Evolutionary conservation across 1,140 invertebrate genomes (phyloP), one percentile per base, ranked within the genome.

Genomic region (Caenorhabditis remanei): DNA sequence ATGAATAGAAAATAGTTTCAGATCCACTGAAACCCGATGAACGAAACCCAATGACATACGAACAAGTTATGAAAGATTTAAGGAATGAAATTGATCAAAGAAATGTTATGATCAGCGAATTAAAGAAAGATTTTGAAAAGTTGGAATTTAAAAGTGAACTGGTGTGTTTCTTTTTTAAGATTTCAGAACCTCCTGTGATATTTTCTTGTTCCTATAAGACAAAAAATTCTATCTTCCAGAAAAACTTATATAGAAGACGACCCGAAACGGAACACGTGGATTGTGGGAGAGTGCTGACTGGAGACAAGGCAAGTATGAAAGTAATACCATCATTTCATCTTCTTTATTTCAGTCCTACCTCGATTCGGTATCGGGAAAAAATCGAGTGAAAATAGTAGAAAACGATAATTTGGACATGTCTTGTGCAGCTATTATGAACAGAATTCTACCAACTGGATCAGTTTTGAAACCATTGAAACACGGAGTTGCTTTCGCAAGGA

Each of bases 401-500:
- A 79, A 79, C 14, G n/a, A 79, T 6, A 5, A 79, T 24, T 24
- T 79, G 46, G 14, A 79, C 24, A 79, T 79, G 43, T 50, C 71
- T 19, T 79, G 71, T 50, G 13, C 71, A 50, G 71, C 71, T 4
- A 79, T 79, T 32, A 48, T 79, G 71, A 79, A 50, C 14, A 46
- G 71, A 50, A 50, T 79, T 9, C 4, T 50, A 24, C 71, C 71
- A 43, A 0, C 43, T 8, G 71, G 43, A 48, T 16, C 13, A 5
- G 9, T 5, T 21, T 79, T 79, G 71, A 79, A 79, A 50, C 71
- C 71, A 24, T 79, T 79, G 71, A 79, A 79, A 50, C 50, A 79
- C 5, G 83, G 83, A 21, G 55, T 84, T 4, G 83, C 83, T 21
- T 84, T 84, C 24, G 83, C 83, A 11, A 53, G 83, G 61, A 84